phyloP scores from a whole-genome alignment of 2,797 vertebrate genomes.

The Percopsis omiscomaycus region DNA sequence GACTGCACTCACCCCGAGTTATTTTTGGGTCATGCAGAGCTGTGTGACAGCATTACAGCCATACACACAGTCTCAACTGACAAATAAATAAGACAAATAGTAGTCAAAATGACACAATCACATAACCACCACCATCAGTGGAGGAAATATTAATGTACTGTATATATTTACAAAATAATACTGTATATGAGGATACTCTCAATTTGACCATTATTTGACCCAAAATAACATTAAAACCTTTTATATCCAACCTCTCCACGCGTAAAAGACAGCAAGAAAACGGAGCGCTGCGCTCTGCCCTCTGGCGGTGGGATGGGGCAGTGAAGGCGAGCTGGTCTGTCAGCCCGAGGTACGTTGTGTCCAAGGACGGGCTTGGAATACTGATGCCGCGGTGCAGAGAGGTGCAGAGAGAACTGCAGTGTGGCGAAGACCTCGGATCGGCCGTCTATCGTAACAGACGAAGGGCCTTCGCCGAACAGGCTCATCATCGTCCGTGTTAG shows the following conservation, averaged over 20 bases:
- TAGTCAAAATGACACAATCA: conserved; percentile 42
- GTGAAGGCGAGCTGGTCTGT: conserved; percentile 11
- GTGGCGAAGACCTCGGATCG: conserved; percentile 26
- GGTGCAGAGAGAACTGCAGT: conserved; percentile 66
- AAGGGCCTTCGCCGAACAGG: not conserved
- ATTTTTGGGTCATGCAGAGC: conserved; percentile 65
- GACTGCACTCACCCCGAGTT: conserved; percentile 56
- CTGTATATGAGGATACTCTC: too few species aligned
- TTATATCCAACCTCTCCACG: conserved; percentile 29
- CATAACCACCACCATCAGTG: conserved; percentile 17
- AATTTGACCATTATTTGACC: conserved; percentile 20
- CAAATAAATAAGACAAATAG: conserved; percentile 30
- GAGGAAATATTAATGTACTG: not conserved
- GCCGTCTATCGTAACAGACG: conserved; percentile 26
- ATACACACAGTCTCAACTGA: conserved; percentile 30
- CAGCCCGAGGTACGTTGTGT: conserved; percentile 68
- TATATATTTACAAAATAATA: too few species aligned
- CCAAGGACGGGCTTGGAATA: conserved; percentile 74
- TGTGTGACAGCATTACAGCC: conserved; percentile 50
- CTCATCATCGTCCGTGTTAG: not conserved
- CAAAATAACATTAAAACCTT: conserved; percentile 33
- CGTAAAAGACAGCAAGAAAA: conserved; percentile 43
- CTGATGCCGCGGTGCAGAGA: conserved; percentile 76
- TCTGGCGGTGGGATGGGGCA: conserved; percentile 58
- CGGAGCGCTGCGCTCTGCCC: conserved; percentile 47